These are phyloP conservation scores for Antennarius maculatus DNA, from an alignment of 2,797 vertebrate species.

Conservation along the genomic window DNA sequence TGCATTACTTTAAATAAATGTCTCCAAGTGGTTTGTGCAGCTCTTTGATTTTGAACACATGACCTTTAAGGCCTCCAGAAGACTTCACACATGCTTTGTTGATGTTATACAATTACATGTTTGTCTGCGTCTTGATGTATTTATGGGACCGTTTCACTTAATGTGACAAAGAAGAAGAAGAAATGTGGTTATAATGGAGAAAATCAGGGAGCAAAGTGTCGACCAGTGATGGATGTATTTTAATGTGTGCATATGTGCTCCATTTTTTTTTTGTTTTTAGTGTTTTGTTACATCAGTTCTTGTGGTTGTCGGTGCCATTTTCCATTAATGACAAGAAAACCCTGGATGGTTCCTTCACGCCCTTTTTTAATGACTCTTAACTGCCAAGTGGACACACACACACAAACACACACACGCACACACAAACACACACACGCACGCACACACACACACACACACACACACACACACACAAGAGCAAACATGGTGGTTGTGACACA, in stretches of 20 bases:
- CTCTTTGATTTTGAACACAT: conserved; percentile 23
- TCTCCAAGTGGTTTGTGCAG: conserved; percentile 41
- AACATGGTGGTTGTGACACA: conserved; percentile 61
- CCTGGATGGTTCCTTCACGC: conserved; percentile 68
- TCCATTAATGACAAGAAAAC: conserved; percentile 74
- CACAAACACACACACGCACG: conserved; percentile 26
- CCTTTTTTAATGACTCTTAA: conserved; percentile 80
- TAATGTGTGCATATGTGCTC: conserved; percentile 49
- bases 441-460: conserved; percentile 20
- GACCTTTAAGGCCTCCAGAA: conserved; percentile 31
- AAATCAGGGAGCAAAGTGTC: conserved; percentile 39
- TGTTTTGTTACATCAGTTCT: conserved; percentile 55
- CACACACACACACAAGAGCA: conserved; percentile 63
- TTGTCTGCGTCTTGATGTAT: conserved; percentile 34
- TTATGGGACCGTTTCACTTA: conserved; percentile 58
- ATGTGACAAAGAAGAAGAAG: conserved; percentile 41
- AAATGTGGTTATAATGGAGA: conserved; percentile 45
- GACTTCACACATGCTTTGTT: conserved; percentile 46
- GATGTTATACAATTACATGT: conserved; percentile 43
- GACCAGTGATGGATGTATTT: conserved; percentile 53
- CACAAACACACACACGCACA: conserved; percentile 21
- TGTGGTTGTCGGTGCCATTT: conserved; percentile 65
- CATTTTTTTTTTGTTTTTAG: conserved; percentile 32
- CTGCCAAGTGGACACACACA: conserved; percentile 70
- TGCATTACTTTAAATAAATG: conserved; percentile 37